Conservation (phyloP, 1,140 invertebrate genomes). For the Cydia strobilella region DNA sequence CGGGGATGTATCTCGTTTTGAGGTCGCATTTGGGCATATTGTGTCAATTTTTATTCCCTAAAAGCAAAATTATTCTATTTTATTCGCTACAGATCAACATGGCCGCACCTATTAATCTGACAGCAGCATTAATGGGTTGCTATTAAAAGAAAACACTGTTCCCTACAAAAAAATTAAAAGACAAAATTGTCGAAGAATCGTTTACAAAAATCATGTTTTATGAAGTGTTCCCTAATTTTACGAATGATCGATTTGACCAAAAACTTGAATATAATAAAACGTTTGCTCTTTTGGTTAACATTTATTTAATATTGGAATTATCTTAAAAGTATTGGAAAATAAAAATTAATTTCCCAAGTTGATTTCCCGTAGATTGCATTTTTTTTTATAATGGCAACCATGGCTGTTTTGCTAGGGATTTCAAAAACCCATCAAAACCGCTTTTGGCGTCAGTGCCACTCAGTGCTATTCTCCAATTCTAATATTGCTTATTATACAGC, state of each 20-base stretch:
- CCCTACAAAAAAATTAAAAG: not conserved
- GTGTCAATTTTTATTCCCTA: conserved; percentile 80
- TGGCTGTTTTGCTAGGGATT: not conserved
- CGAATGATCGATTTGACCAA: too few species aligned
- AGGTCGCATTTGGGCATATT: conserved; percentile 96
- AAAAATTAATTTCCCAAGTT: too few species aligned
- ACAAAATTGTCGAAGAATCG: not conserved
- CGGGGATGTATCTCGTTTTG: conserved; percentile 96
- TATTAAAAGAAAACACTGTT: conserved; percentile 24
- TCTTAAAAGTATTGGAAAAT: too few species aligned
- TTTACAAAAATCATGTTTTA: not conserved
- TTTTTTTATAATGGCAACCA: not conserved
- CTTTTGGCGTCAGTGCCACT: not conserved
- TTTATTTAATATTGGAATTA: too few species aligned
- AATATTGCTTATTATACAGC: not conserved
- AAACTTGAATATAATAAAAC: too few species aligned
- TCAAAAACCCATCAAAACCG: not conserved
- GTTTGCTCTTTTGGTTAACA: too few species aligned
- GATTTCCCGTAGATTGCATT: too few species aligned
- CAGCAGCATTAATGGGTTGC: conserved; percentile 60
- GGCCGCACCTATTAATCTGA: conserved; percentile 82
- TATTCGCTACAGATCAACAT: conserved; percentile 84
- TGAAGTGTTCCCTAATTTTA: too few species aligned
- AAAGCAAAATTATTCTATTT: conserved; percentile 80
- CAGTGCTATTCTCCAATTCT: not conserved